Evolutionary conservation across 2,797 vertebrate genomes (phyloP).

Genomic region (Lepus townsendii): DNA sequence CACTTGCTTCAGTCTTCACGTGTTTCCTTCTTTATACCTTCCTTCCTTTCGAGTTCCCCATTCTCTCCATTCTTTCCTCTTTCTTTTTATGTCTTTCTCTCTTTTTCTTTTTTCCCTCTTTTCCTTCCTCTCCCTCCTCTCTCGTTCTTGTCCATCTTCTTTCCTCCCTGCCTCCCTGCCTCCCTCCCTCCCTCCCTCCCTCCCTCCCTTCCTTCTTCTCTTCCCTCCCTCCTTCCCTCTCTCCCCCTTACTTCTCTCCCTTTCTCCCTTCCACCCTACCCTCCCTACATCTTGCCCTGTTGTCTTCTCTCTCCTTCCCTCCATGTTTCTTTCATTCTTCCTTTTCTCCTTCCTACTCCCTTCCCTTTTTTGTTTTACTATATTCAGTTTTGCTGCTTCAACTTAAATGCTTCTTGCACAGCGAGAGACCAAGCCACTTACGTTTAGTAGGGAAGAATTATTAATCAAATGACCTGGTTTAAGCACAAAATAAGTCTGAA

Average conservation of each 20-base stretch:
- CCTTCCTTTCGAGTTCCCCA: fast-evolving
- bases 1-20: not conserved
- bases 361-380: not conserved
- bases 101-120: not conserved
- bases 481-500: not conserved
- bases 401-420: not conserved
- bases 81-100: fast-evolving
- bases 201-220: not conserved
- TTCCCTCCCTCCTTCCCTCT: fast-evolving
- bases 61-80: not conserved
- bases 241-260: no score
- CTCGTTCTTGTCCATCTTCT: not conserved
- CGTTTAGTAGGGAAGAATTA: not conserved
- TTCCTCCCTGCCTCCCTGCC: fast-evolving
- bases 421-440: not conserved
- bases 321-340: no score
- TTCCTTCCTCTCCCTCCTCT: fast-evolving
- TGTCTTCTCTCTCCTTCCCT: not conserved
- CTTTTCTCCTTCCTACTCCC: not conserved
- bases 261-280: no score
- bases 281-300: no score
- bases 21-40: not conserved
- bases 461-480: not conserved
- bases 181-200: fast-evolving
- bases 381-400: not conserved